Evolutionary conservation across 1,140 invertebrate genomes (phyloP).

Genomic region (Drosophila kikkawai): DNA sequence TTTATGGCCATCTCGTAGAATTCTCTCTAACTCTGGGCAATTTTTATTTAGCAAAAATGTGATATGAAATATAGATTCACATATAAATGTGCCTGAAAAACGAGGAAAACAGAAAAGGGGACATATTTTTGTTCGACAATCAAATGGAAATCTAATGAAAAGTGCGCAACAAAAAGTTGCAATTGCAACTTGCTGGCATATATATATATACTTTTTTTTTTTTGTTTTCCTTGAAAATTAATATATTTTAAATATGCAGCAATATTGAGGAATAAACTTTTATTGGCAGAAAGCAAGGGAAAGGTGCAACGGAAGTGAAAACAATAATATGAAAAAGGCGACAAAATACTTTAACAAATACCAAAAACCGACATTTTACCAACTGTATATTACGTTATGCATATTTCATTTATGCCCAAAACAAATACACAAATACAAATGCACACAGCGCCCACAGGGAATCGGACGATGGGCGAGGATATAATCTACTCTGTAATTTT

Average conservation of each 20-base stretch:
- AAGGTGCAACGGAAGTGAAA: constrained; percentile 13
- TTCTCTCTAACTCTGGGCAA: constrained; percentile 8
- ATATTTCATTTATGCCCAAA: constrained; percentile 68
- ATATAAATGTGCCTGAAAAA: constrained; percentile 8
- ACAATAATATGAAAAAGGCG: constrained; percentile 59
- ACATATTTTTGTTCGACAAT: constrained; percentile 26
- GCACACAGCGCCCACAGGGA: constrained; percentile 15
- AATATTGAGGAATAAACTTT: constrained; percentile 23
- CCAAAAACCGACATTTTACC: constrained; percentile 69
- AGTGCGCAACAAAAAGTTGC: constrained; percentile 25
- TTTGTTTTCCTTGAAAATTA: constrained; percentile 36
- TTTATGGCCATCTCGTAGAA: constrained; percentile 12
- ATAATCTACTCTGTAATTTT: background rate
- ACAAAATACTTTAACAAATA: constrained; percentile 73
- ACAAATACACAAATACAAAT: constrained; percentile 38
- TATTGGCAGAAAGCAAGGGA: background rate
- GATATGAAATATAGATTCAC: constrained; percentile 17
- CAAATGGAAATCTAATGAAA: constrained; percentile 36
- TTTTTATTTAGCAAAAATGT: constrained; percentile 22
- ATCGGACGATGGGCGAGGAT: constrained; percentile 16
- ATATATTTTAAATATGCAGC: constrained; percentile 58
- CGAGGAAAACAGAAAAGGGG: background rate
- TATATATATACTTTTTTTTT: background rate
- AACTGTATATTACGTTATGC: constrained; percentile 72
- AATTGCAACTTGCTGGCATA: background rate